Conservation (phyloP, 2,888 invertebrate genomes). For the Margaritifera margaritifera region DNA sequence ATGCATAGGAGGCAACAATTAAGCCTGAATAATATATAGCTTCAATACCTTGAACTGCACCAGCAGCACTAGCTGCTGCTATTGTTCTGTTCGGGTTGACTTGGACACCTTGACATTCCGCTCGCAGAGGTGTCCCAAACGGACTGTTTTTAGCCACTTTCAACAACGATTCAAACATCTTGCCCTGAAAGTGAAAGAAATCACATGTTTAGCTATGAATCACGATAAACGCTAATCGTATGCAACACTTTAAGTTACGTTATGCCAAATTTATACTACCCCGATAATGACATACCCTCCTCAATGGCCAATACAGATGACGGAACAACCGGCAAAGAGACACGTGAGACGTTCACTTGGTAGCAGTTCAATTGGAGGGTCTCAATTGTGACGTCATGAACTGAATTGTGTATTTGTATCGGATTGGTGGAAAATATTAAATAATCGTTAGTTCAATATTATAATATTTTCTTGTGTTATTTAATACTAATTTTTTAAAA, state of each 20-base stretch:
- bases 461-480: no score
- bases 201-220: neutral
- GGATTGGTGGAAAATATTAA: no score
- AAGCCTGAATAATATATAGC: neutral
- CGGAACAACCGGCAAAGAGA: constrained; percentile 15
- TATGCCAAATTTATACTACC: no score
- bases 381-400: no score
- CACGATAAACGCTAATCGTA: no score
- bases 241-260: no score
- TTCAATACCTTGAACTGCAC: constrained; percentile 55
- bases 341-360: constrained; percentile 2
- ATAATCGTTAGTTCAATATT: no score
- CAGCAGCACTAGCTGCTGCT: constrained; percentile 63
- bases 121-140: constrained; percentile 63
- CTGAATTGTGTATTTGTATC: no score
- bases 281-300: no score
- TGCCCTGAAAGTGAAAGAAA: constrained; percentile 22
- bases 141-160: constrained; percentile 68
- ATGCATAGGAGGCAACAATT: no score
- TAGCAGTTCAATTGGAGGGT: no score
- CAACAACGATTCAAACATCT: constrained; percentile 67
- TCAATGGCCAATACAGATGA: constrained; percentile 26
- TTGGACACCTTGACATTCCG: constrained; percentile 60
- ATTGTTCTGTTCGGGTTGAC: constrained; percentile 65
- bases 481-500: no score